Base-by-base conservation (phyloP, 1,140 invertebrate species). In the honey bee (Apis mellifera) region DNA sequence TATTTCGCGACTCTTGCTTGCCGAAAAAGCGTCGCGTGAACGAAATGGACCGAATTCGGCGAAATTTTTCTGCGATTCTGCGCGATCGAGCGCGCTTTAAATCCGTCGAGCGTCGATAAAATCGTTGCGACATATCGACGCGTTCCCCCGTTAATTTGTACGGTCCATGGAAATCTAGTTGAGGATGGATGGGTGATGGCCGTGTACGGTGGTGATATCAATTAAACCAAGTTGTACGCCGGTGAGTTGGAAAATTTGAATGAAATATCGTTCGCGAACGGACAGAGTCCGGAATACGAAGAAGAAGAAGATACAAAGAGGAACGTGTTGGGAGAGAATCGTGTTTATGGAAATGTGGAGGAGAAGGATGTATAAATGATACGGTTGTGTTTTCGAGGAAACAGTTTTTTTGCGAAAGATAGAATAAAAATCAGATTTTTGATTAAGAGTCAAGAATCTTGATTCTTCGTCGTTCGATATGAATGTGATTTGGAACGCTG, bases 91-190 rank as follows among this genome's bases (percentile, higher is more conserved):
- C 52, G 19, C 42, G 42, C n/a, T 42, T 75, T 75, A 50, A 75
- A 42, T 42, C 32, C 50, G 50, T 26, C 9, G 59, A 50, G 42
- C 42, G 26, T 26, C 59, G 48, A 75, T 75, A 1, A 75, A 50
- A 60, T 62, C 42, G 73, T 23, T 50, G 57, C 9, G 15, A n/a
- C 73, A n/a, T 42, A 75, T 62, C 73, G 57, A 64, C 57, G 73
- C 42, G 57, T 62, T 13, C 19, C 26, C 19, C 26, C 42, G 32
- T 75, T 75, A 52, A 75, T 75, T 75, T 75, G 48, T 32, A 26
- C 42, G 23, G 15, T 62, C 59, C 15, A 13, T 15, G 73, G n/a
- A 15, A 64, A 19, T 32, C 50, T 19, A 23, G 59, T 19, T 64
- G n/a, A n/a, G 13, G 19, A 59, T 7, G 17, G 26, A 55, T 21